Evolutionary conservation across 2,113 vertebrate genomes (phyloP).

Genomic region (Sinocyclocheilus maitianheensis): DNA sequence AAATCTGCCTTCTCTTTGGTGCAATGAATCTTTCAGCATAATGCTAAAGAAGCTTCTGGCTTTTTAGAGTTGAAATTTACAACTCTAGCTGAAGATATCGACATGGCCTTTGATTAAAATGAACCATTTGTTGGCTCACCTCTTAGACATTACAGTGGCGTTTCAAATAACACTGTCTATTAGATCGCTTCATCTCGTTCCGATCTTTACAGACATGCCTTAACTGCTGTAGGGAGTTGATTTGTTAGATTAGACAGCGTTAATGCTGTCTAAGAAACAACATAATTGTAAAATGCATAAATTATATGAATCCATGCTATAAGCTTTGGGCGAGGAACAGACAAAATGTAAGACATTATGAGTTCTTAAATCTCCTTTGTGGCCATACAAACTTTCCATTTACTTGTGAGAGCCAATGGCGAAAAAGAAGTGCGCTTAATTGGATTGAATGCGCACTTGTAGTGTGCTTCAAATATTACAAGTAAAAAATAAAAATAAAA

Average conservation of each 20-base stretch:
- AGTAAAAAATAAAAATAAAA: too few species aligned
- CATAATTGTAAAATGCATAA: too few species aligned
- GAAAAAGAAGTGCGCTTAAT: too few species aligned
- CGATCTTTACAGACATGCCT: not conserved
- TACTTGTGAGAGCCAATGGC: too few species aligned
- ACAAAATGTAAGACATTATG: too few species aligned
- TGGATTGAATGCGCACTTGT: too few species aligned
- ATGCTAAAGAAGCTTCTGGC: not conserved
- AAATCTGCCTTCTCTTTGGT: conserved; percentile 6
- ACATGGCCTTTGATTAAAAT: conserved; percentile 18
- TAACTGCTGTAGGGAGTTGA: not conserved
- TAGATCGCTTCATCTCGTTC: not conserved
- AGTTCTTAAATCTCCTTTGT: too few species aligned
- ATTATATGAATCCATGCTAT: too few species aligned
- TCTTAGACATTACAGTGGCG: not conserved
- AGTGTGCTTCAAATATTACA: too few species aligned
- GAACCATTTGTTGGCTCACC: not conserved
- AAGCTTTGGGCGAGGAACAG: too few species aligned
- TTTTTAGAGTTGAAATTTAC: conserved; percentile 4
- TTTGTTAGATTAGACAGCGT: not conserved
- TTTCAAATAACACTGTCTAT: not conserved
- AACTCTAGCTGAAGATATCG: conserved; percentile 14
- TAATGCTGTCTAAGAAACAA: not conserved
- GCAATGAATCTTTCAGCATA: not conserved
- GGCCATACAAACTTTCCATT: too few species aligned